phyloP scores from a whole-genome alignment of 1,140 invertebrate genomes.

The Apolygus lucorum region DNA sequence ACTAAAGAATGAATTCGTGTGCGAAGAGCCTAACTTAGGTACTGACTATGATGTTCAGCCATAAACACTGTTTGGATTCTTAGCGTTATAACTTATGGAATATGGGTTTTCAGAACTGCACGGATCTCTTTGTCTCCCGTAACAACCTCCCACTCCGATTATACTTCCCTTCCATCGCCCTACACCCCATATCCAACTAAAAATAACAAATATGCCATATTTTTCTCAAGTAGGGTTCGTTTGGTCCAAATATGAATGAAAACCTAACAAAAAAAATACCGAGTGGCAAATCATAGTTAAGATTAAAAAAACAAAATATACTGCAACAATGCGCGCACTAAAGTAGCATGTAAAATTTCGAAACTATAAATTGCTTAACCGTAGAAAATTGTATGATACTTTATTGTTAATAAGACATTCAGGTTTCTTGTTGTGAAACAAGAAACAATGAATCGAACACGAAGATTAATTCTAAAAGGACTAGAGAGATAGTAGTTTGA shows the following conservation, averaged over 20 bases:
- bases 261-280: background rate
- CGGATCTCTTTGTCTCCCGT: background rate
- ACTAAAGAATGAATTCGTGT: background rate
- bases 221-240: background rate
- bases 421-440: background rate
- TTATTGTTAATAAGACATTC: background rate
- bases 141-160: background rate
- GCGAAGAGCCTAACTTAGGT: background rate
- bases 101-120: background rate
- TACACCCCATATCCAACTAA: background rate
- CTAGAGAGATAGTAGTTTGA: background rate
- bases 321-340: background rate
- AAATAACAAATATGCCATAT: background rate
- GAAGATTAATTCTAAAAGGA: background rate
- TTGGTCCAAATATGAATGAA: background rate
- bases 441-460: background rate
- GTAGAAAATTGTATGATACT: background rate
- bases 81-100: background rate
- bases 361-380: background rate
- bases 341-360: background rate
- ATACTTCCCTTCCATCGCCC: background rate
- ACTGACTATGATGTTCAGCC: background rate
- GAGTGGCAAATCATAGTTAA: background rate
- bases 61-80: background rate
- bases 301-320: background rate